phyloP scores from a whole-genome alignment of 2,113 vertebrate genomes.

The Verasper variegatus region DNA sequence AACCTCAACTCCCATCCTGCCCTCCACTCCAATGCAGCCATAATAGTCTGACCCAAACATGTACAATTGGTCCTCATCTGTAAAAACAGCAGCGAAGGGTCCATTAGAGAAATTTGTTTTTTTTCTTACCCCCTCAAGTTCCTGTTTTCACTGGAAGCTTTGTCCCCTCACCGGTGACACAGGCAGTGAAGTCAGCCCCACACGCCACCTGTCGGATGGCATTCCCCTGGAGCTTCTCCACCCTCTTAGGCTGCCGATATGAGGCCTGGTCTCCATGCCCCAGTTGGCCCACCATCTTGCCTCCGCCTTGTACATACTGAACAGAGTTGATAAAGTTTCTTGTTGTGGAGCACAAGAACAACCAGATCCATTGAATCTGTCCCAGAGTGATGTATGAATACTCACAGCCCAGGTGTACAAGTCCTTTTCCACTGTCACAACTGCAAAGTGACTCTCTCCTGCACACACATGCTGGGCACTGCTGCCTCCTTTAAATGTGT shows the following conservation, averaged over 20 bases:
- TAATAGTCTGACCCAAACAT: constrained; percentile 98
- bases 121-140: not conserved
- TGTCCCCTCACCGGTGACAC: constrained; percentile 88
- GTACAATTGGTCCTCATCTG: constrained; percentile 97
- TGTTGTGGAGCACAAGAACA: not conserved
- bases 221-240: constrained; percentile 95
- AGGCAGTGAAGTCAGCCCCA: constrained; percentile 95
- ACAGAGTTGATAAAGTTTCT: constrained; percentile 1
- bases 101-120: not conserved
- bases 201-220: constrained; percentile 95
- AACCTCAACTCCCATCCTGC: constrained; percentile 86
- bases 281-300: constrained; percentile 95
- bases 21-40: constrained; percentile 93
- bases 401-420: constrained; percentile 99
- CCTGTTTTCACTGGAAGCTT: not conserved
- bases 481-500: constrained; percentile 95
- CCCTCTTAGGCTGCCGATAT: constrained; percentile 93
- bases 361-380: not conserved
- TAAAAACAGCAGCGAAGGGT: constrained; percentile 13
- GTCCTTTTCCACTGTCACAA: constrained; percentile 98
- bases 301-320: constrained; percentile 96
- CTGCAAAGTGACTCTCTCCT: constrained; percentile 96
- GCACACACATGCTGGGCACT: constrained; percentile 96
- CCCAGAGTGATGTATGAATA: not conserved
- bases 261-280: constrained; percentile 97